These are phyloP conservation scores for human (Homo sapiens) DNA, from an alignment of 2,113 vertebrate genomes.

Conservation along the genomic window DNA sequence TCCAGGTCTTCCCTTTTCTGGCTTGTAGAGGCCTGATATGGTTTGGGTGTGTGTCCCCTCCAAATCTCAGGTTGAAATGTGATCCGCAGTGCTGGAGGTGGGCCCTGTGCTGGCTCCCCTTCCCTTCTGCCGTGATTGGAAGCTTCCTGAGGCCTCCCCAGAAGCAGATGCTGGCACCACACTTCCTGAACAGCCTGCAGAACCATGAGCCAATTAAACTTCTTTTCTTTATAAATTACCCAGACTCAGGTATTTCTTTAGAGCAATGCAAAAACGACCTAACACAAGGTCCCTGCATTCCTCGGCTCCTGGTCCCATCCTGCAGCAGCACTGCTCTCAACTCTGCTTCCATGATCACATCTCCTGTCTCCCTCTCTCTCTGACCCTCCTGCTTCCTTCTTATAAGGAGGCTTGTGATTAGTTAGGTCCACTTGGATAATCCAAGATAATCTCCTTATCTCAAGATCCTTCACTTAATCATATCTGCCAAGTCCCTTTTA, in stretches of 20 bases:
- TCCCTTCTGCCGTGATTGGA: too few species aligned
- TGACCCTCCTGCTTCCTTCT: not conserved
- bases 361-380: not conserved
- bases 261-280: too few species aligned
- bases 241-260: too few species aligned
- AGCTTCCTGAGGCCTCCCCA: too few species aligned
- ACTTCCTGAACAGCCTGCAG: too few species aligned
- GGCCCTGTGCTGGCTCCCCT: too few species aligned
- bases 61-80: too few species aligned
- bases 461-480: not conserved
- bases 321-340: rapidly evolving
- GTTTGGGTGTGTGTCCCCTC: too few species aligned
- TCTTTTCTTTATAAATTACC: too few species aligned
- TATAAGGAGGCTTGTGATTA: not conserved
- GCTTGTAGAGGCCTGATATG: not conserved
- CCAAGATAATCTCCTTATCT: not conserved
- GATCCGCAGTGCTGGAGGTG: too few species aligned
- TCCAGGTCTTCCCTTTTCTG: not conserved
- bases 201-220: too few species aligned
- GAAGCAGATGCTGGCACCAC: too few species aligned
- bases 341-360: not conserved
- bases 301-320: not conserved
- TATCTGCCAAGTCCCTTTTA: not conserved
- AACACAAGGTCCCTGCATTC: not conserved
- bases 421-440: not conserved